phyloP scores from a whole-genome alignment of 2,113 vertebrate species.

The Gasterosteus nipponicus region DNA sequence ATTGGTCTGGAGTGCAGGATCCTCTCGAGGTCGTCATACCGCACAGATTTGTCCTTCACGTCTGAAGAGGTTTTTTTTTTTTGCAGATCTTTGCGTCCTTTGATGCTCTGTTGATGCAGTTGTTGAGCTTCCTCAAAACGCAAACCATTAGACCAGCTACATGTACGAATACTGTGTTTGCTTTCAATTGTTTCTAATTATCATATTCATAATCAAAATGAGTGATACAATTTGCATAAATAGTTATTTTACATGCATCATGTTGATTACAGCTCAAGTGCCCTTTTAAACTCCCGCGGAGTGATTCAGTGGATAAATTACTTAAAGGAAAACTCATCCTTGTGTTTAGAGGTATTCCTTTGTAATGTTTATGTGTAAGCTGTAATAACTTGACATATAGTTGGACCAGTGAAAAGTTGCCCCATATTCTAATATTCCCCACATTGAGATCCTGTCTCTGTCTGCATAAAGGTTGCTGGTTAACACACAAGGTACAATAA shows the following conservation, averaged over 20 bases:
- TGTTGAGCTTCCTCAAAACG: too few species aligned
- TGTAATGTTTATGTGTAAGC: background rate
- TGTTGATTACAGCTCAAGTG: slow-evolving; percentile 10
- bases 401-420: background rate
- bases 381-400: background rate
- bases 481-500: background rate
- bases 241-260: slow-evolving; percentile 8
- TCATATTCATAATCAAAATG: background rate
- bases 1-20: too few species aligned
- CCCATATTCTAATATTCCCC: slow-evolving; percentile 6
- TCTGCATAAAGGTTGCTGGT: slow-evolving; percentile 7
- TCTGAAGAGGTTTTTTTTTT: too few species aligned
- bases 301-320: background rate
- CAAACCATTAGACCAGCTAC: background rate
- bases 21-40: too few species aligned
- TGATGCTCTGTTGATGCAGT: too few species aligned
- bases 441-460: background rate
- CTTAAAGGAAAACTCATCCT: background rate
- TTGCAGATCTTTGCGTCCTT: background rate
- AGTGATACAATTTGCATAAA: slow-evolving; percentile 15
- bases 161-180: background rate
- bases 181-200: background rate
- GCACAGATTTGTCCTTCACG: too few species aligned
- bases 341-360: slow-evolving; percentile 2
- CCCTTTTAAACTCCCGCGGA: slow-evolving; percentile 11